phyloP scores from a whole-genome alignment of 2,797 vertebrate genomes.

The Poecilia gillii region DNA sequence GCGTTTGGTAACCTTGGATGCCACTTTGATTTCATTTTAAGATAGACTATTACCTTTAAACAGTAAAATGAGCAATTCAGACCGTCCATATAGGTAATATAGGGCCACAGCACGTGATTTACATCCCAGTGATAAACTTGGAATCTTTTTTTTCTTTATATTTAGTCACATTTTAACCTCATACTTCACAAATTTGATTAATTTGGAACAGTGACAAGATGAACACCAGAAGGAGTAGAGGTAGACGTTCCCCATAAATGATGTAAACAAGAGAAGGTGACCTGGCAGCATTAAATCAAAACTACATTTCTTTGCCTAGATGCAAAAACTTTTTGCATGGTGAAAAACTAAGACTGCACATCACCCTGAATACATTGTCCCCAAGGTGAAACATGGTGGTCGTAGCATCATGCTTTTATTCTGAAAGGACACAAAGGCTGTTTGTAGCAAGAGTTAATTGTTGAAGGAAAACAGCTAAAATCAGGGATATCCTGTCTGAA shows the following conservation, averaged over 20 bases:
- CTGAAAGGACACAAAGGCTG: not conserved
- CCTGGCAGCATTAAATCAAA: not conserved
- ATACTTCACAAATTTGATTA: not conserved
- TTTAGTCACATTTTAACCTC: not conserved
- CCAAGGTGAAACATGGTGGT: not conserved
- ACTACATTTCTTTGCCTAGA: not conserved
- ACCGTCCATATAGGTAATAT: not conserved
- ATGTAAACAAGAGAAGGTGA: not conserved
- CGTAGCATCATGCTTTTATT: not conserved
- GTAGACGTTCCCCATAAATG: not conserved
- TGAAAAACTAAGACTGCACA: not conserved
- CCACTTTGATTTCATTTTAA: constrained; percentile 17
- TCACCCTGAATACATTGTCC: not conserved
- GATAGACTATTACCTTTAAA: not conserved
- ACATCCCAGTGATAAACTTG: not conserved
- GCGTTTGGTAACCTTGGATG: constrained; percentile 23
- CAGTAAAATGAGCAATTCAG: not conserved
- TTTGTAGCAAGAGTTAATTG: not conserved
- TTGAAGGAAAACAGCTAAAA: not conserved
- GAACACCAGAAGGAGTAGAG: not conserved
- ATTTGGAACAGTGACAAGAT: not conserved
- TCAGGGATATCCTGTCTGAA: not conserved
- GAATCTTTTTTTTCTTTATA: not conserved
- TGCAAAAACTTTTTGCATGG: not conserved
- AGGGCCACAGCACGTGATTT: not conserved